Evolutionary conservation across 2,888 invertebrate genomes (phyloP).

Genomic region (Clanis bilineata): DNA sequence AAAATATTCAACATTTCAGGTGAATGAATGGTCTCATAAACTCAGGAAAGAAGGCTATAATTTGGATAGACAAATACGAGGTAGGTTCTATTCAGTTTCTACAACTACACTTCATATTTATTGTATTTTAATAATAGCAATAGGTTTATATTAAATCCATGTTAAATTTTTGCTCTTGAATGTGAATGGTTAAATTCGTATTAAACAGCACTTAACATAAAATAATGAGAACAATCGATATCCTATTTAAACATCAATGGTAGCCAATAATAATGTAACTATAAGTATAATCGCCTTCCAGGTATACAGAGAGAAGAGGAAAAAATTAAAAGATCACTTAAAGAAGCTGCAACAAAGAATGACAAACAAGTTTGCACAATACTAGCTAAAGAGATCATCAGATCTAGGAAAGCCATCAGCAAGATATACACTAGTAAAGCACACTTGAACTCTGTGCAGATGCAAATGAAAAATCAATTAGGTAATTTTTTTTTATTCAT

Average conservation of each 20-base stretch:
- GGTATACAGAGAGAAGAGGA: slow-evolving; percentile 98
- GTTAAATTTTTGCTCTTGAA: too few relatives aligned
- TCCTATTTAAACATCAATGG: not conserved
- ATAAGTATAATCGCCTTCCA: slow-evolving; percentile 47
- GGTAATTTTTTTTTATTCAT: too few relatives aligned
- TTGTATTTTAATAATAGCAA: slow-evolving; percentile 12
- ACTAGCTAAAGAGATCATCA: slow-evolving; percentile 95
- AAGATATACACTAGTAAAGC: slow-evolving; percentile 98
- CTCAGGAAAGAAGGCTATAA: slow-evolving; percentile 96
- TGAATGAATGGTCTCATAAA: slow-evolving; percentile 98
- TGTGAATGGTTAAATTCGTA: too few relatives aligned
- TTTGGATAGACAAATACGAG: slow-evolving; percentile 96
- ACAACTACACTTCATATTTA: not conserved
- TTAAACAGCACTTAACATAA: too few relatives aligned
- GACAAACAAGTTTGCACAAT: slow-evolving; percentile 97
- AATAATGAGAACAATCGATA: too few relatives aligned
- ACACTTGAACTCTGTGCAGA: slow-evolving; percentile 96
- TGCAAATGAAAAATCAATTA: slow-evolving; percentile 99
- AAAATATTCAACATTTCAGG: slow-evolving; percentile 78
- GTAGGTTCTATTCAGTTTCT: slow-evolving; percentile 59
- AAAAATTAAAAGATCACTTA: slow-evolving; percentile 95
- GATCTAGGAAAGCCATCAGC: slow-evolving; percentile 92
- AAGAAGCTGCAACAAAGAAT: slow-evolving; percentile 97
- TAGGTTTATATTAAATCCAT: too few relatives aligned
- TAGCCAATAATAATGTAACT: not conserved